phyloP scores from a whole-genome alignment of 2,888 invertebrate genomes.

The Drosophila monieri region DNA sequence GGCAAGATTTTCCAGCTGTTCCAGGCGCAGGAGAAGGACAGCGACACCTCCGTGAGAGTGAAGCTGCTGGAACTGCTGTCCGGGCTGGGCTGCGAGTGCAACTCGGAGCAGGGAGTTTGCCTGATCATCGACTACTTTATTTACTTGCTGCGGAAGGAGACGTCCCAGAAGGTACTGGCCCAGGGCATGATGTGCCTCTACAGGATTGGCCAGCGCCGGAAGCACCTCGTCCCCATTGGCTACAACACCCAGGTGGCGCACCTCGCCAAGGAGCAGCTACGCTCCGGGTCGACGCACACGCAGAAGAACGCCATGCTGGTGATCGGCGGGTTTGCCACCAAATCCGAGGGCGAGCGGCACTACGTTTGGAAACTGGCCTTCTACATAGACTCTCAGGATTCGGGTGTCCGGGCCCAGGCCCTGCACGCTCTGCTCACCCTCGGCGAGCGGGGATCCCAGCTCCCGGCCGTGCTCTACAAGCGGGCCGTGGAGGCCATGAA shows the following conservation, averaged over 20 bases:
- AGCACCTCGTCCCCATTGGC: slow-evolving; percentile 72
- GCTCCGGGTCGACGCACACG: slow-evolving; percentile 82
- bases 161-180: slow-evolving; percentile 83
- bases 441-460: slow-evolving; percentile 91
- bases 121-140: slow-evolving; percentile 82
- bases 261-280: slow-evolving; percentile 81
- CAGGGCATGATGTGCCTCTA: slow-evolving; percentile 82
- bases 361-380: slow-evolving; percentile 91
- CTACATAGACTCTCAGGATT: slow-evolving; percentile 94
- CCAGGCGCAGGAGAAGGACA: slow-evolving; percentile 78
- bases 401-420: slow-evolving; percentile 94
- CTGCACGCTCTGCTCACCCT: slow-evolving; percentile 93
- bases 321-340: slow-evolving; percentile 80
- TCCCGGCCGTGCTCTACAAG: slow-evolving; percentile 88
- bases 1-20: slow-evolving; percentile 77
- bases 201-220: slow-evolving; percentile 78
- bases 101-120: slow-evolving; percentile 74
- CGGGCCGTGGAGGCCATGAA: slow-evolving; percentile 90
- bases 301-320: slow-evolving; percentile 83
- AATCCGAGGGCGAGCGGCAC: slow-evolving; percentile 86
- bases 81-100: slow-evolving; percentile 77
- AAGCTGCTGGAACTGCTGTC: slow-evolving; percentile 80
- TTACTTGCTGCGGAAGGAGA: slow-evolving; percentile 80
- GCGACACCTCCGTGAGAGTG: slow-evolving; percentile 79
- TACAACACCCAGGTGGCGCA: slow-evolving; percentile 82